Evolutionary conservation across 2,113 vertebrate genomes (phyloP).

Genomic region (Crocuta crocuta): DNA sequence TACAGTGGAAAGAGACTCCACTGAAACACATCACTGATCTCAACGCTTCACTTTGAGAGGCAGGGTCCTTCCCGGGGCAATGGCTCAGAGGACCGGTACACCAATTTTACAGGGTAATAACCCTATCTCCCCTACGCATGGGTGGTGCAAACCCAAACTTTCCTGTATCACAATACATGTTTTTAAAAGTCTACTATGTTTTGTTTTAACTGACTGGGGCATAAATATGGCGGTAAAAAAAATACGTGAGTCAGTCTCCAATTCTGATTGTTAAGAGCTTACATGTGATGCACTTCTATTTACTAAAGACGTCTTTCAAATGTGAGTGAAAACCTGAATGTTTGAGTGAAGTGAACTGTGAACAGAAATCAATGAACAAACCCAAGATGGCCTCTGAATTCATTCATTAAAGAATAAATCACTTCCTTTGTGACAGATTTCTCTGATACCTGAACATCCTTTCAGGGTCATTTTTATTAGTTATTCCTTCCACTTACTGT

Average conservation of each 20-base stretch:
- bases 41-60: not conserved
- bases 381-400: constrained; percentile 11
- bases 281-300: constrained; percentile 5
- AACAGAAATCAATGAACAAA: constrained; percentile 55
- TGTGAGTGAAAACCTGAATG: constrained; percentile 51
- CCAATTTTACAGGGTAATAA: not conserved
- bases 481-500: constrained; percentile 28
- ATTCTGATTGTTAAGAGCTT: not conserved
- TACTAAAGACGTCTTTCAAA: constrained; percentile 47
- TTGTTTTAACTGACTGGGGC: not conserved
- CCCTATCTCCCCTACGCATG: not conserved
- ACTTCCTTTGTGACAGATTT: constrained; percentile 46
- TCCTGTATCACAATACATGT: not conserved
- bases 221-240: not conserved
- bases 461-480: constrained; percentile 33
- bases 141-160: not conserved
- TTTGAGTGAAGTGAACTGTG: constrained; percentile 48
- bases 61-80: not conserved
- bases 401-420: constrained; percentile 40
- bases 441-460: not conserved
- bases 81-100: not conserved
- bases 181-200: constrained; percentile 11
- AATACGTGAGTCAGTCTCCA: not conserved
- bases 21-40: not conserved
- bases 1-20: not conserved